A percentile compares a stretch with the other conserved stretches of the same genome.
Evolutionary conservation across 2,113 vertebrate genomes (phyloP).

Genomic region (Phaetusa simplex): DNA sequence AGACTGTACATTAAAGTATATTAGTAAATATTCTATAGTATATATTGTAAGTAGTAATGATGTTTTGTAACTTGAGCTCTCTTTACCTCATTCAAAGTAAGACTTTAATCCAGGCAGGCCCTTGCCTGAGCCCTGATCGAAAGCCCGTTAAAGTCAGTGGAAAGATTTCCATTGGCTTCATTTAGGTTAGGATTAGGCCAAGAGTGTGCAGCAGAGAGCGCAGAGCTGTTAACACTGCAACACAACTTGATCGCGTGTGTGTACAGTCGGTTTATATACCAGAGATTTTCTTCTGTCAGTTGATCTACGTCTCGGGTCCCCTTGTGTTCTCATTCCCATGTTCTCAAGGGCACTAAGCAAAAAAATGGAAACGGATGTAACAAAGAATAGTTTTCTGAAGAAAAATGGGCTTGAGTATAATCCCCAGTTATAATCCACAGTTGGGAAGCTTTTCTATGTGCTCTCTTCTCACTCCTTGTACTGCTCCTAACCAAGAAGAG

Average conservation of each 20-base stretch:
- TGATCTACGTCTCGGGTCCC: not conserved
- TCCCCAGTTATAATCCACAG: not conserved
- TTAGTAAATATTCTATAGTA: constrained; percentile 28
- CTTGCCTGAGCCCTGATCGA: not conserved
- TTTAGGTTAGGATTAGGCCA: not conserved
- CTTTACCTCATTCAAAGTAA: not conserved
- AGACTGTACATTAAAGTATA: not conserved
- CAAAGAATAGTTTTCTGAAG: not conserved
- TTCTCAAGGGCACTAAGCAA: not conserved
- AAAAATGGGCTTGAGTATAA: not conserved
- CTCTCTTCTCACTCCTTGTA: not conserved
- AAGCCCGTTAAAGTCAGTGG: not conserved
- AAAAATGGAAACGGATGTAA: not conserved
- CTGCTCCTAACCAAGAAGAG: not conserved
- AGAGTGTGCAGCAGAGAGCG: not conserved
- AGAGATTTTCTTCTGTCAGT: not conserved
- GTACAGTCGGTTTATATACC: not conserved
- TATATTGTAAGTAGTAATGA: not conserved
- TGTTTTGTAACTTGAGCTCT: constrained; percentile 24
- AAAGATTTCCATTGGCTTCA: not conserved
- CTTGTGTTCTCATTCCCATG: not conserved
- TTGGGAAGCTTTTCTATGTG: not conserved
- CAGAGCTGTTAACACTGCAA: not conserved
- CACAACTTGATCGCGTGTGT: not conserved
- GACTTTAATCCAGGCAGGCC: not conserved